Base-by-base conservation (phyloP, 2,113 vertebrate species). In the Ammodytes marinus region DNA sequence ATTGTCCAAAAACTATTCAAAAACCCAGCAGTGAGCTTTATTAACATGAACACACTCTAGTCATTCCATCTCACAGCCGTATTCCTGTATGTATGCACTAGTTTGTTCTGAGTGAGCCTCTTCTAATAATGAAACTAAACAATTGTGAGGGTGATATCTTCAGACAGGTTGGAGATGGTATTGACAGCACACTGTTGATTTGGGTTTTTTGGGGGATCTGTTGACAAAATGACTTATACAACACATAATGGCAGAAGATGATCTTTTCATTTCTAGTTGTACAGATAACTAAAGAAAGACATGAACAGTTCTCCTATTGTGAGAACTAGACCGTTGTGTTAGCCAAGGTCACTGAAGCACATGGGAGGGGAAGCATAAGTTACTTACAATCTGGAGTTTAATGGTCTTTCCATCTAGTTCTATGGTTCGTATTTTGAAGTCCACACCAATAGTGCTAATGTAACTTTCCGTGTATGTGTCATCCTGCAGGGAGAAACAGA, bases 371-470 rank as follows among this genome's bases (percentile, higher is more conserved):
- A 58, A 46, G 43, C 4, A 37, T 4, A 13, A 13, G 27, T 37
- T 85, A 99, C 98, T 98, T 96, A 99, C 98, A 88, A 99, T 99
- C 94, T 99, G 98, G 95, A 99, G 98, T 94, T 99, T 99, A 95
- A 99, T 99, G 83, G 98, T 99, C 95, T 99, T 99, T 84, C 98
- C 98, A 91, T 99, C 98, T 95, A 99, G 95, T 93, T 99, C 98
- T 97, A 99, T 99, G 95, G 98, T 99, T 95, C 98, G 96, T 96
- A 99, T 99, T 97, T 99, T 99, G 95, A 99, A 99, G 95, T 99
- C 98, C 96, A 99, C 98, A 88, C 98, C 98, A 88, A 99, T 99
- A 86, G 98, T 99, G 95, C 98, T 99, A 96, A 99, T 99, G 93
- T 99, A 99, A 92, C 98, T 99, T 97, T 99, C 98, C 95, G 98